phyloP scores from a whole-genome alignment of 2,113 vertebrate genomes.

The Pollimyrus isidori region DNA sequence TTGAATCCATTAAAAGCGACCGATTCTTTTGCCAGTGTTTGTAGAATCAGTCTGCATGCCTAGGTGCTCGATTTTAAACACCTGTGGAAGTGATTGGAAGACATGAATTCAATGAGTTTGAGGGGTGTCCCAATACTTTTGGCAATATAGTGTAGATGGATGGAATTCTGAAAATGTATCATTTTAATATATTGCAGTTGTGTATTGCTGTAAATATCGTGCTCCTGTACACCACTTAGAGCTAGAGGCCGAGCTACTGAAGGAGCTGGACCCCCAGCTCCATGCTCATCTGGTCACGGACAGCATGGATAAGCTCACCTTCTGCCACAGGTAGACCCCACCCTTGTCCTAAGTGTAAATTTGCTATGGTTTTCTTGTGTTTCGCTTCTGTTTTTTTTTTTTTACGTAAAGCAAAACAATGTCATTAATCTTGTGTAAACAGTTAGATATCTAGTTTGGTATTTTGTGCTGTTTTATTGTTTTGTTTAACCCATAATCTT shows the following conservation, averaged over 20 bases:
- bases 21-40: too few relatives aligned
- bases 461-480: not conserved
- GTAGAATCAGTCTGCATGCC: too few relatives aligned
- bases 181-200: not conserved
- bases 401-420: not conserved
- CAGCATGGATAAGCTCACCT: constrained; percentile 60
- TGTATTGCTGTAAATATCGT: not conserved
- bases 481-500: not conserved
- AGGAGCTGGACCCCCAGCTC: constrained; percentile 62
- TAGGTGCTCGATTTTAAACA: too few relatives aligned
- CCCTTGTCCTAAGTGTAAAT: not conserved
- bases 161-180: not conserved
- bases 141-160: not conserved
- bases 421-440: not conserved
- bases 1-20: too few relatives aligned
- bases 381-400: not conserved
- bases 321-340: constrained; percentile 61
- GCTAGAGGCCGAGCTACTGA: constrained; percentile 59
- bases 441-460: not conserved
- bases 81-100: too few relatives aligned
- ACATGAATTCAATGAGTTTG: too few relatives aligned
- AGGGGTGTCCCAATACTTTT: too few relatives aligned
- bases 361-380: not conserved
- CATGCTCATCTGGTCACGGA: constrained; percentile 58
- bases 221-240: constrained; percentile 41